Evolutionary conservation across 2,888 invertebrate genomes (phyloP).

Genomic region (Plagiodera versicolora): DNA sequence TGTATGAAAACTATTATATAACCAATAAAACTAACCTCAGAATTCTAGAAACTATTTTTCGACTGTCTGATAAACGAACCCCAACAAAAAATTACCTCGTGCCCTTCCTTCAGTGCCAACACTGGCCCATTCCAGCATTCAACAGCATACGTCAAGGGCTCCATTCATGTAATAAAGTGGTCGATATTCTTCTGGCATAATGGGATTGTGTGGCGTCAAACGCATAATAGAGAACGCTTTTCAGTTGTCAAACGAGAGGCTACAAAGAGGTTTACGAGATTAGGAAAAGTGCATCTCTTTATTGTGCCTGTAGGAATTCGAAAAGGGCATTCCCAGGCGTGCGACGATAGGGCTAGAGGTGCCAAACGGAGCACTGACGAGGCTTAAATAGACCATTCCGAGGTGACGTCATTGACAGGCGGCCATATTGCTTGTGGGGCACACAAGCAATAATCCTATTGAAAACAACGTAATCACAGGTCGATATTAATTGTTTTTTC

Average conservation of each 20-base stretch:
- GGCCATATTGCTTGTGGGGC: too few relatives aligned
- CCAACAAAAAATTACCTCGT: too few relatives aligned
- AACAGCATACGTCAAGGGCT: slow-evolving; percentile 11
- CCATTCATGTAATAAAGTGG: slow-evolving; percentile 14
- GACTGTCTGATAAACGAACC: too few relatives aligned
- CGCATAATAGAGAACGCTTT: slow-evolving; percentile 4
- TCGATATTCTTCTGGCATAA: slow-evolving; percentile 12
- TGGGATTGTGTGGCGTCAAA: slow-evolving; percentile 10
- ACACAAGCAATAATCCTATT: too few relatives aligned
- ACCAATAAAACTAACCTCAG: too few relatives aligned
- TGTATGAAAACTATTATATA: too few relatives aligned
- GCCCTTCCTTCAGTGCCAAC: background rate
- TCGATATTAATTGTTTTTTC: too few relatives aligned
- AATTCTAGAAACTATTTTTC: too few relatives aligned
- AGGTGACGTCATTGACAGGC: too few relatives aligned
- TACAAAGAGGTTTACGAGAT: slow-evolving; percentile 13
- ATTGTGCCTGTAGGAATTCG: slow-evolving; percentile 8
- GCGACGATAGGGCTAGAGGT: slow-evolving; percentile 6
- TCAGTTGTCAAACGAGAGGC: slow-evolving; percentile 8
- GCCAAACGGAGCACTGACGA: slow-evolving; percentile 4
- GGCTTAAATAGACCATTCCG: too few relatives aligned
- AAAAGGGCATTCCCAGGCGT: slow-evolving; percentile 13
- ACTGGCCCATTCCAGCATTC: background rate
- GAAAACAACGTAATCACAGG: too few relatives aligned
- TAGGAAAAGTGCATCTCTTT: slow-evolving; percentile 12